These are phyloP conservation scores for Rhinella marina DNA, from an alignment of 2,797 vertebrate species.

Conservation along the genomic window DNA sequence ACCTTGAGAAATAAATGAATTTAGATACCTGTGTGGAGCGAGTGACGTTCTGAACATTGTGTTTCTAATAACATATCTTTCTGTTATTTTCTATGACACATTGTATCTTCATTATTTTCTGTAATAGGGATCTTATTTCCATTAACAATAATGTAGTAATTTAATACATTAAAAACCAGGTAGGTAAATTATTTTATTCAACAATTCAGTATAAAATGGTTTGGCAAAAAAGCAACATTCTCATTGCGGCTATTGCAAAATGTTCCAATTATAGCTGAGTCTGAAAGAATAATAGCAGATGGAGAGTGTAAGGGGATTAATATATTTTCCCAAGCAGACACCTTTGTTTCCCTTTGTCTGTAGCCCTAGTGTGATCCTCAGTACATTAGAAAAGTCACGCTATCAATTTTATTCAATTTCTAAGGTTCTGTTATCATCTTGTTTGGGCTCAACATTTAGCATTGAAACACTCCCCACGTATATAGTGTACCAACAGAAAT, in stretches of 20 bases:
- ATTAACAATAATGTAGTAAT: constrained; percentile 26
- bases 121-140: constrained; percentile 29
- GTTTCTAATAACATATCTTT: constrained; percentile 13
- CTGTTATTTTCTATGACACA: constrained; percentile 1
- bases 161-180: constrained; percentile 12
- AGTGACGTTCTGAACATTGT: neutral
- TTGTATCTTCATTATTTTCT: constrained; percentile 35
- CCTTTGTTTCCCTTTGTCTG: constrained; percentile 21
- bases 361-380: constrained; percentile 13
- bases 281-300: constrained; percentile 29
- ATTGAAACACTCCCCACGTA: neutral
- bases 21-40: neutral
- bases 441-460: neutral
- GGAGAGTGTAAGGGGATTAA: neutral
- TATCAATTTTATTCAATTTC: constrained; percentile 9
- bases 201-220: neutral
- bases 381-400: neutral
- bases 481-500: too few relatives aligned
- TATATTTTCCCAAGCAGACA: neutral
- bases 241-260: constrained; percentile 15
- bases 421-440: neutral
- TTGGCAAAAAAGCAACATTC: constrained; percentile 9
- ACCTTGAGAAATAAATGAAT: neutral
- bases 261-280: neutral
- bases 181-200: constrained; percentile 11